Evolutionary conservation across 2,797 vertebrate genomes (phyloP), one percentile per base, ranked within the genome.

Genomic region (Betta splendens): DNA sequence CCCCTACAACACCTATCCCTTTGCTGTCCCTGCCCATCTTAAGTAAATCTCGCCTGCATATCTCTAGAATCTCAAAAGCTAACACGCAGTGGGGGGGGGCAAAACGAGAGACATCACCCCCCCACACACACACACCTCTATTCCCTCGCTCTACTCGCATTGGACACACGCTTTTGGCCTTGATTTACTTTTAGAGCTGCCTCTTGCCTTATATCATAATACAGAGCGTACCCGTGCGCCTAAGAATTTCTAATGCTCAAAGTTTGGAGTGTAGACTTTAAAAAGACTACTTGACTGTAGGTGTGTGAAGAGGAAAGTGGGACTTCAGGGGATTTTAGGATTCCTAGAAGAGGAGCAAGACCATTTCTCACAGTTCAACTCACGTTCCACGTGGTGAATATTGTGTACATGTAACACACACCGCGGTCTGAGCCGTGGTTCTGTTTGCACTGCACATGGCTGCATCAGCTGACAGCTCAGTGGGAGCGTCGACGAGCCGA

Each of bases 1-100:
- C 21, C 7, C 7, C 7, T 10, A 26, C n/a, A n/a, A n/a, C n/a
- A n/a, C n/a, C n/a, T n/a, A n/a, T n/a, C n/a, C n/a, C n/a, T n/a
- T 9, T 29, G 50, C 63, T 59, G 47, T 25, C 61, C 66, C 23
- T 55, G 43, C 35, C 18, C 65, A 35, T 66, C 51, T 68, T 56
- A 65, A 43, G 49, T 35, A 59, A 59, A 69, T 50, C 49, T 64
- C 60, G 71, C 63, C 67, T 60, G 57, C 39, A 69, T 72, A 80
- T 83, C 74, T 68, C 25, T 50, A 67, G 69, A 80, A 85, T 86
- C 69, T 81, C 60, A 80, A 83, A 74, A 71, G 43, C 69, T 26
- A 40, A 54, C 58, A 68, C 26, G 2, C 80, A 51, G 60, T 60
- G 52, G 79, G 80, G 46, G 72, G 46, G 72, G 56, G 50, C 35